Conservation (phyloP, 1,140 invertebrate genomes). For the Drosophila elegans region DNA sequence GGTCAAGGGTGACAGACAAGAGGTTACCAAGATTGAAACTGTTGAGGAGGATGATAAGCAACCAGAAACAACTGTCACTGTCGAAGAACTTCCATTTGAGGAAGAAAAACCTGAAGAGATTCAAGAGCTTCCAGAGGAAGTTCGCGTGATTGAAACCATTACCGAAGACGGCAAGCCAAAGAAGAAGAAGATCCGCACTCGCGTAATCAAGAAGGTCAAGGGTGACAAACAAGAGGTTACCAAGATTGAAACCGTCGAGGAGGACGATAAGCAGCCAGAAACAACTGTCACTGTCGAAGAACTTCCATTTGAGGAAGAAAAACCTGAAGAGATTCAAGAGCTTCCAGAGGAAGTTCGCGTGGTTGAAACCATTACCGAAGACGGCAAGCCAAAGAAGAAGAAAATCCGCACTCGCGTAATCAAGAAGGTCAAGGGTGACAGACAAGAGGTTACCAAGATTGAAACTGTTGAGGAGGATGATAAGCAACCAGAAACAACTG, state of each 20-base stretch:
- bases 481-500: neutral
- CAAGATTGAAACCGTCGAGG: slow-evolving; percentile 8
- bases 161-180: slow-evolving; percentile 6
- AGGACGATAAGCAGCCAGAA: slow-evolving; percentile 2
- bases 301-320: neutral
- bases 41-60: slow-evolving; percentile 4
- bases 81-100: neutral
- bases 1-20: slow-evolving; percentile 8
- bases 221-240: slow-evolving; percentile 10
- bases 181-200: slow-evolving; percentile 14
- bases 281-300: neutral
- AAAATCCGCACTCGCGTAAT: slow-evolving; percentile 5
- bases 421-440: slow-evolving; percentile 12
- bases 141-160: slow-evolving; percentile 1
- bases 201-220: slow-evolving; percentile 9
- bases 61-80: neutral
- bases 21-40: slow-evolving; percentile 10
- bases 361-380: slow-evolving; percentile 3
- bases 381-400: slow-evolving; percentile 11
- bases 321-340: neutral
- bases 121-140: slow-evolving; percentile 8
- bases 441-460: slow-evolving; percentile 5
- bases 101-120: slow-evolving; percentile 1
- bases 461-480: slow-evolving; percentile 9
- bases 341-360: slow-evolving; percentile 5